Evolutionary conservation across 2,113 vertebrate species (phyloP).

Genomic region (Mola mola): DNA sequence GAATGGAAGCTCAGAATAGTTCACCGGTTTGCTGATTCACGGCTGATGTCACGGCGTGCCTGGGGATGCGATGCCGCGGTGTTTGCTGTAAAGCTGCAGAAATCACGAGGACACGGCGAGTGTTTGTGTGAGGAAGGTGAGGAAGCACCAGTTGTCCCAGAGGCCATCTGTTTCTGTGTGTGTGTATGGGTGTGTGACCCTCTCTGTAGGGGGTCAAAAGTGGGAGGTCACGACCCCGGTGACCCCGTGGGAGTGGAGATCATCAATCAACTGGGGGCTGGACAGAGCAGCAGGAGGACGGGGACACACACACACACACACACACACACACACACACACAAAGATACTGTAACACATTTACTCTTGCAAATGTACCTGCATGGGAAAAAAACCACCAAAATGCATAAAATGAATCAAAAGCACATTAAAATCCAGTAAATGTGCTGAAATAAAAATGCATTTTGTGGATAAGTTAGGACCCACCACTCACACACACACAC

Average conservation of each 20-base stretch:
- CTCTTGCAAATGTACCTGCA: no score
- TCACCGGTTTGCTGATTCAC: background rate
- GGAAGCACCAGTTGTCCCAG: conserved; percentile 65
- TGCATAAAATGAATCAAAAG: background rate
- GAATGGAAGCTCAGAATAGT: conserved; percentile 6
- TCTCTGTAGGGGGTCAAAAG: conserved; percentile 71
- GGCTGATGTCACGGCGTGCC: no score
- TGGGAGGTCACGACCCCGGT: conserved; percentile 74
- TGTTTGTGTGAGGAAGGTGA: conserved; percentile 59
- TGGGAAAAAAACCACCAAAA: background rate
- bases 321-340: conserved; percentile 41
- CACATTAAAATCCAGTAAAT: background rate
- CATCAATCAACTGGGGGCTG: conserved; percentile 78
- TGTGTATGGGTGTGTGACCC: conserved; percentile 43
- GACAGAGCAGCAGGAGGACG: conserved; percentile 70
- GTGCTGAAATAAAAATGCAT: background rate
- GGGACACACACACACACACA: conserved; percentile 28
- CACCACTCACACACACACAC: no score
- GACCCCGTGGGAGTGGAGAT: conserved; percentile 76
- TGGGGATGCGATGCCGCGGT: background rate
- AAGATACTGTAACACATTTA: no score
- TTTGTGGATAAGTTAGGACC: no score
- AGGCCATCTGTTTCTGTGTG: conserved; percentile 75
- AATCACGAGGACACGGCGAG: conserved; percentile 28
- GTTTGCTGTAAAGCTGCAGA: conserved; percentile 21